A percentile compares a stretch with the other conserved stretches of the same genome.
phyloP scores from a whole-genome alignment of 1,140 invertebrate species.

The Cataglyphis hispanica region DNA sequence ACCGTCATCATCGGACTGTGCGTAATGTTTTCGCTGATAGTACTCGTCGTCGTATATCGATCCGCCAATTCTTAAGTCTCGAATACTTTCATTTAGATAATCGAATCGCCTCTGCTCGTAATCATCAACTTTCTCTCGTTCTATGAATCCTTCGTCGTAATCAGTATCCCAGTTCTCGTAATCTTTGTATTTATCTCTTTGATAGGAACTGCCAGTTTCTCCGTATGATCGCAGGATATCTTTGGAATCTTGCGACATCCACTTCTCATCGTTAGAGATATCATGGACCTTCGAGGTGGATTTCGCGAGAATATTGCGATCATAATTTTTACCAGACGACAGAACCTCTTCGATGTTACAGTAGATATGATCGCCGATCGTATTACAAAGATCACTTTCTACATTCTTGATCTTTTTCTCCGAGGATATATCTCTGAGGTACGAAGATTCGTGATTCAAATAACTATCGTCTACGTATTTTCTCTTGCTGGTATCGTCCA shows the following conservation, averaged over 20 bases:
- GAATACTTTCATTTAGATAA: conserved; percentile 27
- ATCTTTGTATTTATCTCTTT: conserved; percentile 67
- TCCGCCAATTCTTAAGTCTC: conserved; percentile 13
- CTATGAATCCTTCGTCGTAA: conserved; percentile 69
- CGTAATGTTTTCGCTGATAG: conserved; percentile 55
- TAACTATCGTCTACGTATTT: conserved; percentile 77
- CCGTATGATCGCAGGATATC: conserved; percentile 1
- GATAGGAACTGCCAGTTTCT: conserved; percentile 70
- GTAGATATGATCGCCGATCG: conserved; percentile 81
- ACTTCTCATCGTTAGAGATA: conserved; percentile 63
- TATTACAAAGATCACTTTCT: conserved; percentile 73
- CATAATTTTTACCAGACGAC: conserved; percentile 68
- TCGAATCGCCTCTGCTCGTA: conserved; percentile 56
- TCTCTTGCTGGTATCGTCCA: conserved; percentile 73
- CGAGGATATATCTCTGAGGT: conserved; percentile 25
- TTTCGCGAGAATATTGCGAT: conserved; percentile 4
- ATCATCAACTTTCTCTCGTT: conserved; percentile 54
- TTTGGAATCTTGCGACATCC: conserved; percentile 48
- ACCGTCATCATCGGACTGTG: conserved; percentile 67
- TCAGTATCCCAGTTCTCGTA: conserved; percentile 75
- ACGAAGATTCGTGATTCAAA: conserved; percentile 67
- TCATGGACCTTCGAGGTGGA: neutral
- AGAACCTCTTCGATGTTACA: conserved; percentile 83
- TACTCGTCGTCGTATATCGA: conserved; percentile 60
- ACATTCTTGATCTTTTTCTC: conserved; percentile 64